A percentile compares a stretch with the other conserved stretches of the same genome.
These are phyloP conservation scores for Zosterops lateralis DNA, from an alignment of 2,113 vertebrate genomes.

Conservation along the genomic window DNA sequence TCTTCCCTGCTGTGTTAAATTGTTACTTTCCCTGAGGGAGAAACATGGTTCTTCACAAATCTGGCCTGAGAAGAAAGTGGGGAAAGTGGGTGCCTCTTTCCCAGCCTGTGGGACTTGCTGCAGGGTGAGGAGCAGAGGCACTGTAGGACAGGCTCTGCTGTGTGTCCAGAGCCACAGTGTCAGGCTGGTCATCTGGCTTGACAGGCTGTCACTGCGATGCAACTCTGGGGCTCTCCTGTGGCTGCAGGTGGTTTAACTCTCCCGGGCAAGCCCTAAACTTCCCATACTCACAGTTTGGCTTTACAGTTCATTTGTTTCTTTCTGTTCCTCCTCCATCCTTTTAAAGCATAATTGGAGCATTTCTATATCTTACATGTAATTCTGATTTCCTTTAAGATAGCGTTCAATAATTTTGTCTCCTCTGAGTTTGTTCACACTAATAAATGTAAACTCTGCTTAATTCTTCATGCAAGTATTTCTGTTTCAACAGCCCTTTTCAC, in stretches of 20 bases:
- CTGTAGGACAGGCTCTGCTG: neutral
- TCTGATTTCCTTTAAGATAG: neutral
- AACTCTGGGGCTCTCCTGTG: neutral
- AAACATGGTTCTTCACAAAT: neutral
- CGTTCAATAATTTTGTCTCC: neutral
- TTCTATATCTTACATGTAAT: neutral
- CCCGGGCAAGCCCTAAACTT: neutral
- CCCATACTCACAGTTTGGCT: neutral
- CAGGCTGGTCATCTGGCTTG: neutral
- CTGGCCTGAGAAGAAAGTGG: neutral
- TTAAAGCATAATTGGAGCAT: neutral
- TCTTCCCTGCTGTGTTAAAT: constrained; percentile 19
- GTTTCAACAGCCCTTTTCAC: neutral
- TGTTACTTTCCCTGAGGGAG: neutral
- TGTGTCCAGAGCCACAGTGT: neutral
- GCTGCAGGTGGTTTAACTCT: neutral
- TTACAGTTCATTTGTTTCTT: neutral
- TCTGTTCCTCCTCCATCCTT: neutral
- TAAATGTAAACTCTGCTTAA: neutral
- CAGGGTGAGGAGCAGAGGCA: neutral
- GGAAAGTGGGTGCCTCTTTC: neutral
- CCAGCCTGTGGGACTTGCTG: neutral
- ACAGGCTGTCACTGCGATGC: neutral
- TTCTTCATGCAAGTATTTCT: neutral
- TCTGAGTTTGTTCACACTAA: neutral